Base-by-base conservation (phyloP, 2,113 vertebrate species). In the Rhynchomys soricoides region DNA sequence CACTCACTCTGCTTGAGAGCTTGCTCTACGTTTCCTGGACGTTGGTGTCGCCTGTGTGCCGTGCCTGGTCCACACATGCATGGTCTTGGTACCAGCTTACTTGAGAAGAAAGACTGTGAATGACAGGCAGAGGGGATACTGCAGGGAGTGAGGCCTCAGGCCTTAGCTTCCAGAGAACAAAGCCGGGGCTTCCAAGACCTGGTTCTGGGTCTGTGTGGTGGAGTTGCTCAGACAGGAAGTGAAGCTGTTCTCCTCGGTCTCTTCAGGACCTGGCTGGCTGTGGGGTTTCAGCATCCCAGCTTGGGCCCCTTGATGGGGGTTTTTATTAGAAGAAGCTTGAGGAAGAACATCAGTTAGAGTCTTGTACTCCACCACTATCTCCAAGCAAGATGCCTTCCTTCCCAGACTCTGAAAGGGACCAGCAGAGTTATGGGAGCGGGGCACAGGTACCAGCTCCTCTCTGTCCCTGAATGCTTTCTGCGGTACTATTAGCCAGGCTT, bases 51-150 rank as follows among this genome's bases (percentile, higher is more conserved):
- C 37, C 22, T 8, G 5, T 52, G 73, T 81, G 87, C 29, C 3
- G 1, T 0, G 7, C 52, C 31, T 48, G 62, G 34, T 21, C 7
- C 19, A 12, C 55, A 37, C 34, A 34, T 8, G 0, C 48, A 31
- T 2, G 0, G 40, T 11, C 21, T n/a, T n/a, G n/a, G 48, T 24
- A 17, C 45, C 24, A n/a, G 9, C 34, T 40, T 40, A 0, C 12
- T 40, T 13, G 26, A 74, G 8, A n/a, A 45, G 21, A 31, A 45
- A 19, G n/a, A 19, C 74, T 26, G 40, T 29, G 4, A 43, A 43
- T 52, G 43, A 0, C 3, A 0, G 1, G 31, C 0, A 29, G 19
- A 5, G 9, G 43, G 55, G 15, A 19, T 0, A 0, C n/a, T 31
- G 52, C 40, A 0, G 4, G 19, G 37, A 31, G 12, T 10, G 24